Evolutionary conservation across 1,140 invertebrate species (phyloP), one percentile per base, ranked within the genome.

Genomic region (Diorhabda elongata): DNA sequence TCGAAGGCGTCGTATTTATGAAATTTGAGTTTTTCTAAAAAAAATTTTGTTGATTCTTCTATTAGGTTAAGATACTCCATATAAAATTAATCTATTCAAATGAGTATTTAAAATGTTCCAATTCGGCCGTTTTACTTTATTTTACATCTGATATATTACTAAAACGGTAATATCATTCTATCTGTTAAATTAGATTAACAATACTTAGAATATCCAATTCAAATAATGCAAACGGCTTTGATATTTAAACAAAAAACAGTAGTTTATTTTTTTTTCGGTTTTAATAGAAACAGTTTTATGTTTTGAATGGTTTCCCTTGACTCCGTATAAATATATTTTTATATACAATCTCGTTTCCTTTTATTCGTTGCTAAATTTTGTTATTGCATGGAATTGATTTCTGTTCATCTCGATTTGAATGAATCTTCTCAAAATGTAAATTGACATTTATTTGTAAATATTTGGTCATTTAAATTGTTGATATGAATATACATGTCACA

Each of bases 291-390:
- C 57, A 67, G 65, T 60, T 67, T 67, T 67, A 67, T 67, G 65
- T 67, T 67, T 67, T 67, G 44, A 5, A 60, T 11, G 9, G 57
- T 67, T 67, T 60, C 57, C 58, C 58, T 65, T 65, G 64, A 67
- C 58, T 65, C 59, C 60, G 65, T 60, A 59, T 67, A 59, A 67
- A 67, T 67, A 67, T 67, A 67, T 67, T 67, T 67, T 65, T 65
- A 65, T 65, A 65, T 57, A 65, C 47, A 65, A 56, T 56, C n/a
- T 8, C 58, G 41, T 65, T 65, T 65, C 7, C 42, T 58, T 47
- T 58, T 65, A 41, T 42, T 52, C 47, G n/a, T 4, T n/a, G 47
- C 61, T 43, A 62, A 62, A 62, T 62, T 62, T 42, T 44, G 43
- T 62, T 11, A 3, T 8, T 44, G 8, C 11, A 44, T 44, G n/a